Evolutionary conservation across 2,797 vertebrate genomes (phyloP).

Genomic region (Pteronotus mesoamericanus): DNA sequence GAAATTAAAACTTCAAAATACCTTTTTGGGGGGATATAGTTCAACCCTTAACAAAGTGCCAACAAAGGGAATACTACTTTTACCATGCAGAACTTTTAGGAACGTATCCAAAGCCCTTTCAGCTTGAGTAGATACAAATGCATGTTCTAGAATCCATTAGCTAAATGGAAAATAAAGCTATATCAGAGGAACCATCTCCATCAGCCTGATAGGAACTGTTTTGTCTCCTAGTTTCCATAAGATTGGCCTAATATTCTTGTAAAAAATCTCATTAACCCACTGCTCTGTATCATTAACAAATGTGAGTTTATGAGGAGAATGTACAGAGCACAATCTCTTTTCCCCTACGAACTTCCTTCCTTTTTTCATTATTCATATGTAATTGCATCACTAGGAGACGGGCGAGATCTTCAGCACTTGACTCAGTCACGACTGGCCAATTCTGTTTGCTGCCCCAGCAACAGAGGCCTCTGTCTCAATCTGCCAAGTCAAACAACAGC

Average conservation of each 20-base stretch:
- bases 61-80: neutral
- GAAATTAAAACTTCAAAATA: neutral
- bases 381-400: constrained; percentile 39
- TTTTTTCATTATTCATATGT: neutral
- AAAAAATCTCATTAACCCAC: neutral
- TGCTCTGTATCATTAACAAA: neutral
- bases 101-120: neutral
- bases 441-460: neutral
- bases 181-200: neutral
- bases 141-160: neutral
- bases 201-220: too few relatives aligned
- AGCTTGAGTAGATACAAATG: neutral
- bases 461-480: neutral
- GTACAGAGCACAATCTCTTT: neutral
- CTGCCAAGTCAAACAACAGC: constrained; percentile 37
- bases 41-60: neutral
- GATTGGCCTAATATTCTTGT: neutral
- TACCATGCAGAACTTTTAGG: neutral
- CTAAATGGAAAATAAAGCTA: neutral
- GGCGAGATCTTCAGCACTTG: neutral
- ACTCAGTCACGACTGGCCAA: neutral
- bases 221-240: neutral
- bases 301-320: neutral
- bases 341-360: neutral
- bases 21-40: neutral